Conservation (phyloP, 2,113 vertebrate genomes). For the Herpailurus yagouaroundi region DNA sequence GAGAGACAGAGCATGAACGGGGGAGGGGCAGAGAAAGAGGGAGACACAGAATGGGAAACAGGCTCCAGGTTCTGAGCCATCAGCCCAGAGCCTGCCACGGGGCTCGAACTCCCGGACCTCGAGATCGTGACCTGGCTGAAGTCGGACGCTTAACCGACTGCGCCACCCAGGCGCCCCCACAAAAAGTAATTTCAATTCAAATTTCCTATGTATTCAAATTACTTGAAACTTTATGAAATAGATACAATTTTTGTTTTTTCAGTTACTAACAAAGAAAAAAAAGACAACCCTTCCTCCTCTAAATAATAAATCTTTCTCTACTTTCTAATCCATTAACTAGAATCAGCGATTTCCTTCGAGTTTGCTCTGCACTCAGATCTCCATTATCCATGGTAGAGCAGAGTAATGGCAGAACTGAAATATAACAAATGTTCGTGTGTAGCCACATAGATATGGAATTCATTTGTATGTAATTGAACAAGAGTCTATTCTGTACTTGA, state of each 20-base stretch:
- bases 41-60: no score
- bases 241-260: not conserved
- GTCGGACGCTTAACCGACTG: no score
- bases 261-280: not conserved
- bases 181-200: not conserved
- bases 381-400: not conserved
- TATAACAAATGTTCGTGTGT: not conserved
- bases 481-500: not conserved
- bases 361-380: not conserved
- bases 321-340: not conserved
- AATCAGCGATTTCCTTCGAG: not conserved
- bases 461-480: not conserved
- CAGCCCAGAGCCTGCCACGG: no score
- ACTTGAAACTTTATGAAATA: not conserved
- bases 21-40: no score
- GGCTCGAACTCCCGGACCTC: no score
- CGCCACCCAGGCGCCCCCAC: no score
- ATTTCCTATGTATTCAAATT: not conserved
- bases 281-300: not conserved
- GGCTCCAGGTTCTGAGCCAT: no score
- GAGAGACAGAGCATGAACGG: no score
- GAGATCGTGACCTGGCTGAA: no score
- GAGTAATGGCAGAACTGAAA: not conserved
- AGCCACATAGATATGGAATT: not conserved
- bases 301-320: not conserved